phyloP scores from a whole-genome alignment of 2,888 invertebrate genomes.

The Trachelus stipa region DNA sequence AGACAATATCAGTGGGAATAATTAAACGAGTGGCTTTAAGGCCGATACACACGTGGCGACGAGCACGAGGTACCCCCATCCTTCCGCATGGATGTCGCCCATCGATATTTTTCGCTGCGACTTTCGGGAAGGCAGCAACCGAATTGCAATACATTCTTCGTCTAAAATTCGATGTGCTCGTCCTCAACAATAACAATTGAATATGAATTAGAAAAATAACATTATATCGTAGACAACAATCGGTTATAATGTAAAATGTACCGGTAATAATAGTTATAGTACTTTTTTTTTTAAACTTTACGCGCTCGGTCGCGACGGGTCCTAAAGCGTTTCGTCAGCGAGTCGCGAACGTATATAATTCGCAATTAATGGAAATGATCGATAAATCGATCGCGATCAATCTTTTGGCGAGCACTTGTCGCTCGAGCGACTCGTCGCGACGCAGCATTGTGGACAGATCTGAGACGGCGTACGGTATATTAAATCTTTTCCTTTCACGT shows the following conservation, averaged over 20 bases:
- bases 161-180: slow-evolving; percentile 62
- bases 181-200: slow-evolving; percentile 66
- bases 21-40: neutral
- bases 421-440: neutral
- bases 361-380: neutral
- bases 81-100: neutral
- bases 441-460: slow-evolving; percentile 55
- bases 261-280: slow-evolving; percentile 42
- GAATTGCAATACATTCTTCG: slow-evolving; percentile 28
- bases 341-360: slow-evolving; percentile 33
- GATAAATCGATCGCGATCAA: neutral
- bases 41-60: neutral
- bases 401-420: neutral
- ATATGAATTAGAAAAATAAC: slow-evolving; percentile 67
- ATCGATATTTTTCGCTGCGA: neutral
- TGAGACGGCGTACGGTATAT: slow-evolving; percentile 46
- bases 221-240: slow-evolving; percentile 66
- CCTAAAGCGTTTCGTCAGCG: slow-evolving; percentile 33
- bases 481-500: slow-evolving; percentile 26
- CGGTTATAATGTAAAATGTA: slow-evolving; percentile 56
- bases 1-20: neutral
- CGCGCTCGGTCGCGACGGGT: slow-evolving; percentile 48
- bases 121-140: neutral
- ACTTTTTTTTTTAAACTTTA: slow-evolving; percentile 37
- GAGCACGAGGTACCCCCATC: neutral